Percentiles rank a stretch among this genome's conserved stretches.
Evolutionary conservation across 2,888 invertebrate genomes (phyloP).

Genomic region (Dione juno): DNA sequence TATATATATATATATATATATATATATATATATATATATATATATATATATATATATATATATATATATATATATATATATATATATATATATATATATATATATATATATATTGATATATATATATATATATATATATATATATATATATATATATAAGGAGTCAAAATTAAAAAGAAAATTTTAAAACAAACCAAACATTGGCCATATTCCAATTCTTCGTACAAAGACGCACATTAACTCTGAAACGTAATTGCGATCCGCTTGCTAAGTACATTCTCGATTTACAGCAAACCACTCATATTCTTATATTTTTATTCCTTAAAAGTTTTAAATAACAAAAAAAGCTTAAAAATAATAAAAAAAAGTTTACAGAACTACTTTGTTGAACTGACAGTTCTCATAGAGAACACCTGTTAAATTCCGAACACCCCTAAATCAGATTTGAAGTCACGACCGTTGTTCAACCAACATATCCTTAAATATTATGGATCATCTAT

Average conservation of each 20-base stretch:
- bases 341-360: no score
- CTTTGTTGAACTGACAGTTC: no score
- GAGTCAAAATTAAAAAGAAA: not conserved
- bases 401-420: no score
- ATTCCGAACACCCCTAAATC: not conserved
- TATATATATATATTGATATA: not conserved
- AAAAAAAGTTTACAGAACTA: no score
- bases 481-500: not conserved
- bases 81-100: no score
- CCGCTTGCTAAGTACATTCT: slow-evolving; percentile 5
- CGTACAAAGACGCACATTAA: slow-evolving; percentile 6
- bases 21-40: no score
- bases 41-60: no score
- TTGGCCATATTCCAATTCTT: slow-evolving; percentile 14
- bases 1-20: no score
- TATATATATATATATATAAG: no score
- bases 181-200: not conserved
- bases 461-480: not conserved
- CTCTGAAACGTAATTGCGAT: not conserved
- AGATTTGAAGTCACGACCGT: not conserved
- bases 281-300: slow-evolving; percentile 6
- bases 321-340: no score
- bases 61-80: no score
- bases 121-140: not conserved
- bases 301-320: not conserved